phyloP scores from a whole-genome alignment of 2,888 invertebrate genomes.

The Neoaliturus tenellus region DNA sequence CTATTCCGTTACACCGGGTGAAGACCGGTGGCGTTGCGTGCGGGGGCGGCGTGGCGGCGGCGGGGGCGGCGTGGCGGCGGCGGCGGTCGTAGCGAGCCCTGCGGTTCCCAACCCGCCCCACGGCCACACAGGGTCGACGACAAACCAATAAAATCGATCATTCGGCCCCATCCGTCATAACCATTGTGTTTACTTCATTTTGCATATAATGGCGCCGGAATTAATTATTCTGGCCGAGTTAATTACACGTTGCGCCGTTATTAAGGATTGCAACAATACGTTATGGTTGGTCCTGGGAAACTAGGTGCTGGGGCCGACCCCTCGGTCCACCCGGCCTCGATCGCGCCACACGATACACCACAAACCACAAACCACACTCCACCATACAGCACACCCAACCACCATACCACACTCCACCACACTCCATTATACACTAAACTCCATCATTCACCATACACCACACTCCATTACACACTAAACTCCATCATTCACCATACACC shows the following conservation, averaged over 20 bases:
- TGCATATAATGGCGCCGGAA: constrained; percentile 53
- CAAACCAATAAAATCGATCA: constrained; percentile 52
- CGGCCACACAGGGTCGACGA: not conserved
- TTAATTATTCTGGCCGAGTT: constrained; percentile 35
- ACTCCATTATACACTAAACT: no score
- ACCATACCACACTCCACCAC: no score
- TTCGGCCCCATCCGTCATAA: constrained; percentile 1
- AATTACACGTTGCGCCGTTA: constrained; percentile 33
- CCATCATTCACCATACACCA: no score
- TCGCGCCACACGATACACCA: no score
- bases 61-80: not conserved
- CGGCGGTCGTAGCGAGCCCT: not conserved
- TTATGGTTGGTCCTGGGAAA: not conserved
- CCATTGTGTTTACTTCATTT: constrained; percentile 53
- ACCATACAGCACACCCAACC: no score
- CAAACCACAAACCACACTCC: no score
- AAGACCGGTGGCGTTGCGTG: no score
- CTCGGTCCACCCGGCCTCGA: not conserved
- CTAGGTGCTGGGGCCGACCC: constrained; percentile 7
- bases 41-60: no score
- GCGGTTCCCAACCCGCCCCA: constrained; percentile 19
- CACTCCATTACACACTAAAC: no score
- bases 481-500: no score
- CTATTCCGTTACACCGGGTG: no score
- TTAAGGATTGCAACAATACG: constrained; percentile 49